Evolutionary conservation across 2,113 vertebrate species (phyloP).

Genomic region (Electrona antarctica): DNA sequence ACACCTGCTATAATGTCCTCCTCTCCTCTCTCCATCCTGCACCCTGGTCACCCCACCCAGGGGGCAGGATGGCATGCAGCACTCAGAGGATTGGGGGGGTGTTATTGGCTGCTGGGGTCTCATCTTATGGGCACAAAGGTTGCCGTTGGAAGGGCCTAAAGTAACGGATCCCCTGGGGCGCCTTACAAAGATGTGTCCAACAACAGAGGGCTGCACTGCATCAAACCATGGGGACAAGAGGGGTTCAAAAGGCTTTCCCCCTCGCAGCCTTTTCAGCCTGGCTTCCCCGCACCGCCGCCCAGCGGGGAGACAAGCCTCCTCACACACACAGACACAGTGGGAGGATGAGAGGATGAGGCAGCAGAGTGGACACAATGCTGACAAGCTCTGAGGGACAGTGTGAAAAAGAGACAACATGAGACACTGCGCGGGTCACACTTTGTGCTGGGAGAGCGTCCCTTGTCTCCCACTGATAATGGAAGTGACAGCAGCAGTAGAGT

Average conservation of each 20-base stretch:
- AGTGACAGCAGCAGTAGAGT: conserved; percentile 54
- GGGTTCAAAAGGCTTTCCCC: conserved; percentile 73
- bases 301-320: conserved; percentile 70
- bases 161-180: conserved; percentile 66
- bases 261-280: conserved; percentile 61
- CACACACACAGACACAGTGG: conserved; percentile 64
- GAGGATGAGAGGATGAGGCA: conserved; percentile 75
- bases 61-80: conserved; percentile 30
- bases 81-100: conserved; percentile 50
- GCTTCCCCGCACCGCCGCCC: conserved; percentile 62
- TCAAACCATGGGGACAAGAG: conserved; percentile 75
- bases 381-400: conserved; percentile 65
- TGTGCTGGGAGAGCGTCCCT: conserved; percentile 57
- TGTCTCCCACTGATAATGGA: conserved; percentile 65
- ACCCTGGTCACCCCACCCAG: conserved; percentile 15
- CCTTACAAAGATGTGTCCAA: conserved; percentile 64
- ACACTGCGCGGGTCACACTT: conserved; percentile 53
- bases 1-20: background rate
- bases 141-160: conserved; percentile 65
- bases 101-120: conserved; percentile 9
- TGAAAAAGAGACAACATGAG: conserved; percentile 65
- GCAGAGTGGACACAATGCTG: conserved; percentile 54
- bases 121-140: conserved; percentile 45
- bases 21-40: background rate
- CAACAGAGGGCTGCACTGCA: conserved; percentile 72